Evolutionary conservation across 2,888 invertebrate species (phyloP).

Genomic region (Euphydryas editha): DNA sequence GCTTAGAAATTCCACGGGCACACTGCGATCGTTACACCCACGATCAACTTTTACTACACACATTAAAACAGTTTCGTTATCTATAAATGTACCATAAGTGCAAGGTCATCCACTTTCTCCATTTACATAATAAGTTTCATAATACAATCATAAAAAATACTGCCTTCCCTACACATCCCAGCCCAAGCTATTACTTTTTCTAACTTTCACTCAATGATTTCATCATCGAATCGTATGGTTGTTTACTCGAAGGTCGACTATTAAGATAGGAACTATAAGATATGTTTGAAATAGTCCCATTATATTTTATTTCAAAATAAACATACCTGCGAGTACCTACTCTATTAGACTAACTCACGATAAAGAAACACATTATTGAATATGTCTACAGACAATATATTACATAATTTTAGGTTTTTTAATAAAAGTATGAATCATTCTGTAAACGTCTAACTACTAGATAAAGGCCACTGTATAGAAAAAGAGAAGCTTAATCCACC

Average conservation of each 20-base stretch:
- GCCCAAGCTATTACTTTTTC: slow-evolving; percentile 49
- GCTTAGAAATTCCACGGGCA: slow-evolving; percentile 20
- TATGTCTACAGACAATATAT: not conserved
- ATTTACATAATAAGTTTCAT: slow-evolving; percentile 30
- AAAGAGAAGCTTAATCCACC: too few species aligned
- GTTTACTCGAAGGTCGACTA: slow-evolving; percentile 31
- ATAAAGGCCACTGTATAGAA: too few species aligned
- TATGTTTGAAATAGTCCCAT: slow-evolving; percentile 11
- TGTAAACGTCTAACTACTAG: too few species aligned
- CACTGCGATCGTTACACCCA: slow-evolving; percentile 21
- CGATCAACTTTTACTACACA: slow-evolving; percentile 8
- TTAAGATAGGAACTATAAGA: slow-evolving; percentile 24
- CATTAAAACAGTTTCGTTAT: slow-evolving; percentile 24
- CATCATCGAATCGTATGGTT: slow-evolving; percentile 41
- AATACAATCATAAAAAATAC: slow-evolving; percentile 41
- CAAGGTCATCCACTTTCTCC: slow-evolving; percentile 49
- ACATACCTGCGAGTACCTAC: too few species aligned
- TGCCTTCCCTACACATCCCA: slow-evolving; percentile 35
- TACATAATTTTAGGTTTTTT: too few species aligned
- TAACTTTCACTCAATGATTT: slow-evolving; percentile 52
- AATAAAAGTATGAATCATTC: too few species aligned
- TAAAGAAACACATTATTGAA: not conserved
- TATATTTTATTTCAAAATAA: not conserved
- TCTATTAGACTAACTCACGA: not conserved
- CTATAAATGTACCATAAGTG: slow-evolving; percentile 25